Percentiles rank a stretch among this genome's conserved stretches.
These are phyloP conservation scores for Phoxinus dragarum DNA, from an alignment of 2,797 vertebrate species.

Conservation along the genomic window DNA sequence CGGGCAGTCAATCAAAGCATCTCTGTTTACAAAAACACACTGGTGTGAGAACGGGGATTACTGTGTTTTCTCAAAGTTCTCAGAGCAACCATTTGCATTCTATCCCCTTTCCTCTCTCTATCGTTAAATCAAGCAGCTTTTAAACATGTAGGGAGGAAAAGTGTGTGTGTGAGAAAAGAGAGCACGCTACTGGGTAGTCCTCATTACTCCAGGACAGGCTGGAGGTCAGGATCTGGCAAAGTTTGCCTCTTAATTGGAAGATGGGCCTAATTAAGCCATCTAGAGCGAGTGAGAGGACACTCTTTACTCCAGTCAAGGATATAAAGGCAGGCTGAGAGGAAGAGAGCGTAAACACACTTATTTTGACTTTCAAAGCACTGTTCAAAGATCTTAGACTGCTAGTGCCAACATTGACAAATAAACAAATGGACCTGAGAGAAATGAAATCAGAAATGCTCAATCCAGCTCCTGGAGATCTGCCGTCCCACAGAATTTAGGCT, in stretches of 20 bases:
- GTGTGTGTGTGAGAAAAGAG: slow-evolving; percentile 13
- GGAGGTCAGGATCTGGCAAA: slow-evolving; percentile 74
- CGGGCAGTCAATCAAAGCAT: slow-evolving; percentile 11
- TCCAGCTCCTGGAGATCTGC: not conserved
- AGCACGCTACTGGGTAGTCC: slow-evolving; percentile 1
- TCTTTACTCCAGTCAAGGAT: slow-evolving; percentile 42
- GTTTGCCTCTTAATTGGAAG: slow-evolving; percentile 73
- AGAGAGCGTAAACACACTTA: slow-evolving; percentile 31
- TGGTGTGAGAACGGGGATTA: slow-evolving; percentile 66
- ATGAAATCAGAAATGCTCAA: not conserved
- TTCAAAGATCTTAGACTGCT: not conserved
- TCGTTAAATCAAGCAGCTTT: slow-evolving; percentile 31
- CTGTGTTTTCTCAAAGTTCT: slow-evolving; percentile 62
- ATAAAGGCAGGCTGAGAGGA: slow-evolving; percentile 40
- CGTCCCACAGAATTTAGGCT: not conserved
- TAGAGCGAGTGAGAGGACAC: slow-evolving; percentile 30
- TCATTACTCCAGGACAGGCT: slow-evolving; percentile 59
- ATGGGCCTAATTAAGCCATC: slow-evolving; percentile 71
- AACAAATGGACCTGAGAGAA: not conserved
- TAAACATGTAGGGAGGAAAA: not conserved
- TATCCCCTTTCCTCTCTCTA: not conserved
- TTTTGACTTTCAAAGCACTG: slow-evolving; percentile 37
- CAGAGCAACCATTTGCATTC: slow-evolving; percentile 34
- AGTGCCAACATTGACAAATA: slow-evolving; percentile 11
- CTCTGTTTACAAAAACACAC: slow-evolving; percentile 18